Percentiles rank a stretch among this genome's conserved stretches.
These are phyloP conservation scores for Sphaerophoria taeniata DNA, from an alignment of 2,888 invertebrate genomes.

Conservation along the genomic window DNA sequence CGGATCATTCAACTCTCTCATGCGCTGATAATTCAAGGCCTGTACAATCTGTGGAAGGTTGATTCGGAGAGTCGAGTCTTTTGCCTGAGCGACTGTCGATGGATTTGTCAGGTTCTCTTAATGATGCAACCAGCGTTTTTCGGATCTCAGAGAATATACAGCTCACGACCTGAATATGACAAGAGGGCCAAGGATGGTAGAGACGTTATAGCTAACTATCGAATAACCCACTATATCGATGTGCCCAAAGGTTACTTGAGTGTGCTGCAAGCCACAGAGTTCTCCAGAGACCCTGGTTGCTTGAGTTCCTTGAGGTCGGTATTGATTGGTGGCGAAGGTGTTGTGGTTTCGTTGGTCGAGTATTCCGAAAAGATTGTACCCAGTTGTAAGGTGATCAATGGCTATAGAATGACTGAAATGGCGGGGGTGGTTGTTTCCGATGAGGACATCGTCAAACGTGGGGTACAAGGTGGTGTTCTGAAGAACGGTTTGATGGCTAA, in stretches of 20 bases:
- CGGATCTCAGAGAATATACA: slow-evolving; percentile 70
- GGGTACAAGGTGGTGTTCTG: slow-evolving; percentile 61
- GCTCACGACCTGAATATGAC: slow-evolving; percentile 28
- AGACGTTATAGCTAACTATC: slow-evolving; percentile 57
- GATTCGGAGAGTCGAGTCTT: slow-evolving; percentile 54
- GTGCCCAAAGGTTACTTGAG: slow-evolving; percentile 68
- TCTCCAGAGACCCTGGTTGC: slow-evolving; percentile 41
- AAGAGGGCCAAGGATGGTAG: slow-evolving; percentile 40
- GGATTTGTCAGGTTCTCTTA: slow-evolving; percentile 74
- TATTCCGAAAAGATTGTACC: slow-evolving; percentile 44
- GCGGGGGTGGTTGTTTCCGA: slow-evolving; percentile 68
- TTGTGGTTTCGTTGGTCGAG: slow-evolving; percentile 44
- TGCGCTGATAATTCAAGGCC: slow-evolving; percentile 63
- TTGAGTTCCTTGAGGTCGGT: slow-evolving; percentile 63
- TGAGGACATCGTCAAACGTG: slow-evolving; percentile 37
- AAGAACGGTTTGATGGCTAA: slow-evolving; percentile 63
- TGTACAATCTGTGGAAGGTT: slow-evolving; percentile 68
- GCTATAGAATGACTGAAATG: slow-evolving; percentile 75
- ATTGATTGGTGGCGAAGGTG: slow-evolving; percentile 70
- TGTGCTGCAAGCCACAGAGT: slow-evolving; percentile 50
- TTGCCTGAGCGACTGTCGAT: slow-evolving; percentile 72
- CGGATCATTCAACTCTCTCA: slow-evolving; percentile 71
- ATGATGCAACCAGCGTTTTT: slow-evolving; percentile 68
- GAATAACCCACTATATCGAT: slow-evolving; percentile 69
- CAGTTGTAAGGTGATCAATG: slow-evolving; percentile 58